Conservation (phyloP, 2,797 vertebrate genomes). For the Sebastes flavidus region DNA sequence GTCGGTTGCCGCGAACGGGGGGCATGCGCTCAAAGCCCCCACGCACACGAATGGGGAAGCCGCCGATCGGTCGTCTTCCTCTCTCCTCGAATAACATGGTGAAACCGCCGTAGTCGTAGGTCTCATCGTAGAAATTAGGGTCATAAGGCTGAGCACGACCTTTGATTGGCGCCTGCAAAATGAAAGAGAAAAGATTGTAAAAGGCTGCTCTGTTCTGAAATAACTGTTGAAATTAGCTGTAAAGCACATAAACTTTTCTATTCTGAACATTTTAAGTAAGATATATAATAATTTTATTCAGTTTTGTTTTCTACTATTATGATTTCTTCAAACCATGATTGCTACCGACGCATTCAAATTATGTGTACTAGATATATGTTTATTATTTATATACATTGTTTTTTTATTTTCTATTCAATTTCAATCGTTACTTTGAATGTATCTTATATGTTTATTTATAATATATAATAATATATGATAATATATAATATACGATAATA, state of each 20-base stretch:
- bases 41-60: slow-evolving; percentile 91
- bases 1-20: slow-evolving; percentile 87
- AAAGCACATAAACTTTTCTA: background rate
- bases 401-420: too few relatives aligned
- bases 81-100: slow-evolving; percentile 96
- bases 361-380: too few relatives aligned
- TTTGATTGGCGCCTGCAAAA: slow-evolving; percentile 92
- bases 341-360: too few relatives aligned
- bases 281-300: too few relatives aligned
- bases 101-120: slow-evolving; percentile 96
- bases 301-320: too few relatives aligned
- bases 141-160: slow-evolving; percentile 95
- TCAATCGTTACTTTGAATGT: too few relatives aligned
- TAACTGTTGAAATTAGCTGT: background rate
- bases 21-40: slow-evolving; percentile 94
- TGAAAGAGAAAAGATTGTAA: background rate
- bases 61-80: slow-evolving; percentile 89
- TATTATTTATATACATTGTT: too few relatives aligned
- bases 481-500: too few relatives aligned
- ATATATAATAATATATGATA: too few relatives aligned
- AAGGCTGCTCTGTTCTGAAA: background rate
- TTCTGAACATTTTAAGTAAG: too few relatives aligned
- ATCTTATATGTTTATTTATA: too few relatives aligned
- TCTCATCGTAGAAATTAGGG: slow-evolving; percentile 97
- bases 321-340: too few relatives aligned